A percentile compares a stretch with the other conserved stretches of the same genome.
Conservation (phyloP, 1,140 invertebrate species). For the Drosophila nebulosa region DNA sequence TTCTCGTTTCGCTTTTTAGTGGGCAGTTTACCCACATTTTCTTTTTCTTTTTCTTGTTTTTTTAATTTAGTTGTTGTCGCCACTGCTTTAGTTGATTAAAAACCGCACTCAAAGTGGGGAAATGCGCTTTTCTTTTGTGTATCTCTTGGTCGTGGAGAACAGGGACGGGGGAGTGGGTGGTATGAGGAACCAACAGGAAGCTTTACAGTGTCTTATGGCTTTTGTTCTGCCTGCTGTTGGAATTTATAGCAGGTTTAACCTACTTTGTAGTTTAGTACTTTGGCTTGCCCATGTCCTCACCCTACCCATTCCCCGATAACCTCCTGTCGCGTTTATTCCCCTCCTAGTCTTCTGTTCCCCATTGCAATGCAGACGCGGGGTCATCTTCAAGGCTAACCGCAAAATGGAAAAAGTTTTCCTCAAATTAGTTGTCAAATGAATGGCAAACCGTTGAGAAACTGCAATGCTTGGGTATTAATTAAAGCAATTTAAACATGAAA, state of each 20-base stretch:
- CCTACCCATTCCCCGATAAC: background rate
- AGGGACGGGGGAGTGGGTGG: background rate
- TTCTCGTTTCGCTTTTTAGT: conserved; percentile 31
- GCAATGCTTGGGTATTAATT: conserved; percentile 55
- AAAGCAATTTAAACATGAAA: conserved; percentile 51
- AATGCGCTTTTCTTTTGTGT: conserved; percentile 47
- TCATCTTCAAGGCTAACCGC: conserved; percentile 58
- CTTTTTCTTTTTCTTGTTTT: background rate
- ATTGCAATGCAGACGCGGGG: conserved; percentile 3
- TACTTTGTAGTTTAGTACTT: conserved; percentile 33
- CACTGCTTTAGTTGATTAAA: conserved; percentile 70
- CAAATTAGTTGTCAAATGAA: conserved; percentile 74
- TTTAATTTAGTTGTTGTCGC: conserved; percentile 64
- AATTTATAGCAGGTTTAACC: conserved; percentile 78
- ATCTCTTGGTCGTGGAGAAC: conserved; percentile 4
- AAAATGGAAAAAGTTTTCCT: conserved; percentile 45
- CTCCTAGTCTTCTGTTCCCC: background rate
- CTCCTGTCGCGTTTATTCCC: conserved; percentile 6
- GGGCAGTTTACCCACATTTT: conserved; percentile 34
- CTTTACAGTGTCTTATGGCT: conserved; percentile 57
- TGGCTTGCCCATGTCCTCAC: background rate
- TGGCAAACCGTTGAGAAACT: conserved; percentile 41
- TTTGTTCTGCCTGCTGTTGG: conserved; percentile 60
- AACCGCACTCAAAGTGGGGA: conserved; percentile 58
- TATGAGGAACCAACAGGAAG: background rate